Percentiles rank a stretch among this genome's conserved stretches.
These are phyloP conservation scores for Cantharis flavilabris DNA, from an alignment of 2,888 invertebrate species.

Conservation along the genomic window DNA sequence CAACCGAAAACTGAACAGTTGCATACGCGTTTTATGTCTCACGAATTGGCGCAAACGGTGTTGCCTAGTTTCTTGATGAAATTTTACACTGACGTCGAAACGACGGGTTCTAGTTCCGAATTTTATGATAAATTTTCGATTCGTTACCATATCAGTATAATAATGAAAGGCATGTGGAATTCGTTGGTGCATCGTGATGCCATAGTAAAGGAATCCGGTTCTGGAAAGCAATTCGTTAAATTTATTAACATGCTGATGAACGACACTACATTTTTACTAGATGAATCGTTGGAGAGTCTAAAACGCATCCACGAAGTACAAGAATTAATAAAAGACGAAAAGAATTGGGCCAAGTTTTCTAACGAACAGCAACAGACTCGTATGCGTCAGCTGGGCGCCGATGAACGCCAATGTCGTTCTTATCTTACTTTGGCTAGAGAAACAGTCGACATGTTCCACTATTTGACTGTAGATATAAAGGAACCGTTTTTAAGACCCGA, in stretches of 20 bases:
- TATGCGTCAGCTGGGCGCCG: conserved; percentile 77
- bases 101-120: conserved; percentile 96
- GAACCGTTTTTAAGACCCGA: conserved; percentile 94
- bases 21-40: conserved; percentile 82
- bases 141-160: conserved; percentile 95
- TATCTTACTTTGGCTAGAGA: conserved; percentile 91
- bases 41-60: conserved; percentile 79
- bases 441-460: conserved; percentile 98
- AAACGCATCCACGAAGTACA: conserved; percentile 89
- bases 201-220: conserved; percentile 88
- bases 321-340: conserved; percentile 74
- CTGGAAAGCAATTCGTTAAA: conserved; percentile 91
- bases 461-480: conserved; percentile 91
- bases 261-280: conserved; percentile 94
- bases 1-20: conserved; percentile 60
- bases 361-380: conserved; percentile 75
- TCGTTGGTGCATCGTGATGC: conserved; percentile 84
- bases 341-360: conserved; percentile 68
- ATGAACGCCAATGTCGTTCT: conserved; percentile 86
- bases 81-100: conserved; percentile 98
- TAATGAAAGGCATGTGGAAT: conserved; percentile 94
- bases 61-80: conserved; percentile 93
- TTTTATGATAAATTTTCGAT: conserved; percentile 99
- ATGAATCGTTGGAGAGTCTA: conserved; percentile 92
- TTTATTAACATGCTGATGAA: conserved; percentile 99